Base-by-base conservation (phyloP, 2,797 vertebrate species). In the Astyanax mexicanus region DNA sequence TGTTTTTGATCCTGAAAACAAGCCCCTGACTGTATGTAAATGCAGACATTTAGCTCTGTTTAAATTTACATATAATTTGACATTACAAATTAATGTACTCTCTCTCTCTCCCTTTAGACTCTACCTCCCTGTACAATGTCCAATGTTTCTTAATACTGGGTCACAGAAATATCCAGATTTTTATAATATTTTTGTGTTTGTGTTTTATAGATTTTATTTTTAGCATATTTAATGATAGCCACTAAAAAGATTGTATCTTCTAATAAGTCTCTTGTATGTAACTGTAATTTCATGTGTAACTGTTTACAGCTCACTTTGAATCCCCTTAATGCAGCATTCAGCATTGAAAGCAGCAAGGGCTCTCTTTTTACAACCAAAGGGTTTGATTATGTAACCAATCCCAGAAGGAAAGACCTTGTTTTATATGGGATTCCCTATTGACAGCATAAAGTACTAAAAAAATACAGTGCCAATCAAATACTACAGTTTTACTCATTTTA, bases 1-100 rank as follows among this genome's bases (percentile, higher is more conserved):
- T 27, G 83, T 77, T 5, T 25, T 23, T 57, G 81, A 81, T 61
- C 80, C 73, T 71, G 81, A 82, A 75, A 69, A 77, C 64, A 74
- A 69, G 49, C 61, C 70, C n/a, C 54, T 81, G 19, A 72, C 61
- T 42, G 80, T 82, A 75, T 23, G 75, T 60, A 45, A 57, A 69
- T 71, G 11, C 57, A 70, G 29, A 44, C 8, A n/a, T 11, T 21
- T 32, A 55, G 3, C 1, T 45, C 1, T 44, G 27, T 5, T 13
- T 52, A 3, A 25, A 4, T 21, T 69, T 23, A 37, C 17, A 37
- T 60, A n/a, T n/a, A n/a, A n/a, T n/a, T n/a, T 19, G 17, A 37
- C 3, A 21, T n/a, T 58, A 32, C n/a, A 37, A 32, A 60, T 19
- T 17, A 42, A 52, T 17, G 23, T 64, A 4, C 44, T 21, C 1